Evolutionary conservation across 1,140 invertebrate genomes (phyloP).

Genomic region (Holcopasites calliopsidis): DNA sequence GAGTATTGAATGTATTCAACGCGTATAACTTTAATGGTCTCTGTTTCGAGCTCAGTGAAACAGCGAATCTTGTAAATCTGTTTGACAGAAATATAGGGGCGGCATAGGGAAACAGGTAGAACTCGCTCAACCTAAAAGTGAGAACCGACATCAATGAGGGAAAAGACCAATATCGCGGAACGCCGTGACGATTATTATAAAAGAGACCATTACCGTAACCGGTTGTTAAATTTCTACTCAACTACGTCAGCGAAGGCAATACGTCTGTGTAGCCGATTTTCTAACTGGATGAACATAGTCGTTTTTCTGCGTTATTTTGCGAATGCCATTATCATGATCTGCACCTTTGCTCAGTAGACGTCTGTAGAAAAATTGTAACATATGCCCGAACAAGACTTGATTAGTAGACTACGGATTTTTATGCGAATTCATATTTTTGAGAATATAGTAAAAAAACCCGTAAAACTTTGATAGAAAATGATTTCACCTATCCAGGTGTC

Average conservation of each 20-base stretch:
- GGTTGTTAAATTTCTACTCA: constrained; percentile 13
- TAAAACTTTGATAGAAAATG: too few species aligned
- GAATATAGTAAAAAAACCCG: too few species aligned
- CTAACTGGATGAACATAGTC: constrained; percentile 22
- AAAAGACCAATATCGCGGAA: constrained; percentile 47
- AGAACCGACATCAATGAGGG: constrained; percentile 17
- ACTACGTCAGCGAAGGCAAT: constrained; percentile 28
- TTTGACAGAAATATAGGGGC: background rate
- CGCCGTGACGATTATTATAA: constrained; percentile 49
- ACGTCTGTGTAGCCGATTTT: constrained; percentile 38
- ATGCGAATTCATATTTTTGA: too few species aligned
- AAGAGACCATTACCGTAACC: constrained; percentile 34
- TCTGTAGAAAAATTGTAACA: too few species aligned
- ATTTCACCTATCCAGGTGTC: too few species aligned
- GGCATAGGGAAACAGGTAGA: background rate
- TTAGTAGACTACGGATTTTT: too few species aligned
- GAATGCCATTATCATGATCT: too few species aligned
- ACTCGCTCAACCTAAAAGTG: constrained; percentile 1
- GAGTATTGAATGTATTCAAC: background rate
- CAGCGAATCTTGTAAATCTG: constrained; percentile 7
- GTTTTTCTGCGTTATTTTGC: constrained; percentile 19
- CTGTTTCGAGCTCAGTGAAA: background rate
- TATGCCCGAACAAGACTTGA: too few species aligned
- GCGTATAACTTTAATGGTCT: background rate
- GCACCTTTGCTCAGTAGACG: too few species aligned